Evolutionary conservation across 2,797 vertebrate species (phyloP), one percentile per base, ranked within the genome.

Genomic region (Pangasius mekongensis): DNA sequence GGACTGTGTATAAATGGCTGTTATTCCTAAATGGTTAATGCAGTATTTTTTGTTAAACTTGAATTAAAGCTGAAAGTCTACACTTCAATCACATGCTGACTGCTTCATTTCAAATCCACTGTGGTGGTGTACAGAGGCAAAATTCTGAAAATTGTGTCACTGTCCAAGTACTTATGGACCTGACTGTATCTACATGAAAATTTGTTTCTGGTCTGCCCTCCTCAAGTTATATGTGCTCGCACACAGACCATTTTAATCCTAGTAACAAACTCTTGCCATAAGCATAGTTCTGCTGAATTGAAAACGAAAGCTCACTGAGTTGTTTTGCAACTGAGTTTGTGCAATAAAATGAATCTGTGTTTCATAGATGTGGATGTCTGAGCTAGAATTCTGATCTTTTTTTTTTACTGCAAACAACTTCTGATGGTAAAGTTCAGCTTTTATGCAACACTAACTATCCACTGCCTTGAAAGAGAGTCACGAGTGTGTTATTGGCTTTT

Each of bases 401-500:
- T 39, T 81, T 71, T 82, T 64, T 83, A 9, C 22, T n/a, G 24
- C 39, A 83, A 83, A 78, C 83, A 27, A 54, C 49, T 14, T 84
- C 47, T 13, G 30, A 49, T 52, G 62, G 24, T 30, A 33, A 74
- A 85, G 33, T 74, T 74, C 33, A 54, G 47, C 30, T 54, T 69
- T 69, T 69, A 84, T 56, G 30, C 52, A 69, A 36, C 30, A 39
- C 67, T 16, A 52, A 73, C 43, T 58, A 81, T 60, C 54, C 60
- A 1, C 39, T 62, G 49, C 49, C 16, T 33, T 78, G 6, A 56
- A 78, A 78, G 24, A 2, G 62, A 18, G 47, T 6, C n/a, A n/a
- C 30, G 27, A n/a, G 76, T 0, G 14, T 33, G 36, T 60, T 77
- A 30, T 87, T 87, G 81, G 87, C 87, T 43, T 81, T 73, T 81